Evolutionary conservation across 2,888 invertebrate species (phyloP), one percentile per base, ranked within the genome.

Genomic region (Polydrusus cervinus): DNA sequence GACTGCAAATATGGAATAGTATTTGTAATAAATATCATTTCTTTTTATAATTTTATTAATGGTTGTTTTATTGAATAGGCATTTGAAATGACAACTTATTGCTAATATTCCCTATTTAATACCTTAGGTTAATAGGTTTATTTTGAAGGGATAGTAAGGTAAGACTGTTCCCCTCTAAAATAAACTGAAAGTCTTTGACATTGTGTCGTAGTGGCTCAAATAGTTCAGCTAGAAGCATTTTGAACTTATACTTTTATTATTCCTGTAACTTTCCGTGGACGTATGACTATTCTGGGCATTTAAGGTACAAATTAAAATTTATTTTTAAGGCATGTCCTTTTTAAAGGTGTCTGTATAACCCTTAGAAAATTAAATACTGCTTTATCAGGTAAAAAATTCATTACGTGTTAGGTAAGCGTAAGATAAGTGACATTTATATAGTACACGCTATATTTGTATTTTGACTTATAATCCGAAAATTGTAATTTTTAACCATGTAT

Each of bases 401-500:
- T 60, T 55, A 34, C 57, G 16, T 51, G 53, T 64, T 64, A 69
- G 74, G 62, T 73, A 73, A 30, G 60, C 20, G 60, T 60, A 45
- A 62, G 62, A 62, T 47, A 62, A 13, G 47, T 67, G 53, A 53
- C 53, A 53, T 53, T 47, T 51, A 20, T 61, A 65, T 64, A 74
- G 64, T 40, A 69, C 43, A 49, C 5, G 67, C 45, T 71, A 45
- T 47, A 67, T 67, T 71, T 75, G 70, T 74, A 67, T 75, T 75
- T 75, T 68, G 62, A 75, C 60, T 61, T 71, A 67, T 71, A 75
- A 18, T 71, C 61, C 64, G 64, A 71, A 43, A 51, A 66, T 38
- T 71, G 75, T 75, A 75, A 51, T 43, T 67, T 55, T 60, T 71
- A 75, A 71, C n/a, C 55, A 71, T 82, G 79, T 83, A 81, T 80